Evolutionary conservation across 2,797 vertebrate genomes (phyloP).

Genomic region (Notolabrus celidotus): DNA sequence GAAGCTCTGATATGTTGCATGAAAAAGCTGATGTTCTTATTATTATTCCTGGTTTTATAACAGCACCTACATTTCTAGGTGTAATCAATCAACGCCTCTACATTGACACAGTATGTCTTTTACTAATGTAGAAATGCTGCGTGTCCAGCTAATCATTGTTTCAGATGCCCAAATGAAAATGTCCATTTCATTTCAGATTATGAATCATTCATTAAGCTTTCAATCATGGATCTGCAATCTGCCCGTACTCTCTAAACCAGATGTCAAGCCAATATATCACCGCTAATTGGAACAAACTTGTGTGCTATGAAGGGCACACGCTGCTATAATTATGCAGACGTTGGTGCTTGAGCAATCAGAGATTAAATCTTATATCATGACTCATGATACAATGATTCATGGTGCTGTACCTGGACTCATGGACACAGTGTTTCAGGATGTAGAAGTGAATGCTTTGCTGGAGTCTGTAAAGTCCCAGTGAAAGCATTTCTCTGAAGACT

Average conservation of each 20-base stretch:
- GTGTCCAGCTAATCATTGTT: conserved; percentile 38
- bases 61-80: conserved; percentile 9
- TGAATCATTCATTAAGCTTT: conserved; percentile 71
- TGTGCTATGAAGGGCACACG: conserved; percentile 50
- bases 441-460: neutral
- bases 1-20: neutral
- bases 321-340: conserved; percentile 64
- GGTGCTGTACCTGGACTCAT: neutral
- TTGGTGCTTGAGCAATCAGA: conserved; percentile 58
- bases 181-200: conserved; percentile 64
- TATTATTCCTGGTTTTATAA: neutral
- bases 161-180: conserved; percentile 59
- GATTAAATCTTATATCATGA: conserved; percentile 32
- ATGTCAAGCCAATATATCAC: conserved; percentile 69
- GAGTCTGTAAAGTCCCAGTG: neutral
- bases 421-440: neutral
- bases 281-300: conserved; percentile 70
- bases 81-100: conserved; percentile 6
- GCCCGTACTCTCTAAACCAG: conserved; percentile 56
- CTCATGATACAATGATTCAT: conserved; percentile 10
- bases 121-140: conserved; percentile 18
- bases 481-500: neutral
- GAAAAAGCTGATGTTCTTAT: neutral
- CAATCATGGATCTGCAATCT: conserved; percentile 60
- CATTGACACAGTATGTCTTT: neutral